A percentile compares a stretch with the other conserved stretches of the same genome.
Conservation (phyloP, 53 echinoderm and acorn worm species). For the Actinopyga echinites region DNA sequence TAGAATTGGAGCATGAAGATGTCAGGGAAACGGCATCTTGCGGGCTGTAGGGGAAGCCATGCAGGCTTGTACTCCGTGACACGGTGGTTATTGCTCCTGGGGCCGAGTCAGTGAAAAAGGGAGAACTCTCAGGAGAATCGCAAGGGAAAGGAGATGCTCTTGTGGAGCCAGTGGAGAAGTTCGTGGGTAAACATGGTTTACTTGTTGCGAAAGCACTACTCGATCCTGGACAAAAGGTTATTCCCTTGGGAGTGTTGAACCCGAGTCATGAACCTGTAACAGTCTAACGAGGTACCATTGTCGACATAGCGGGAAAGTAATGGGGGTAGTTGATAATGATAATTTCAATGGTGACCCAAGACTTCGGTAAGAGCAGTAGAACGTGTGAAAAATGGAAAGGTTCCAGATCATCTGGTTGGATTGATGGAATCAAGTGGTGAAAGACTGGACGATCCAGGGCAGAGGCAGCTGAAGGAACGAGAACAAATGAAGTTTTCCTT, state of each 20-base stretch:
- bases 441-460: background rate
- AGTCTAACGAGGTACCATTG: slow-evolving; percentile 27
- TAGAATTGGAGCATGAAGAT: background rate
- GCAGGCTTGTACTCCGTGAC: background rate
- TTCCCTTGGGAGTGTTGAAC: background rate
- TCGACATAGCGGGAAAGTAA: background rate
- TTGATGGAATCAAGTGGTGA: background rate
- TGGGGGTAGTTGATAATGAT: background rate
- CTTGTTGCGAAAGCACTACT: background rate
- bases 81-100: slow-evolving; percentile 6
- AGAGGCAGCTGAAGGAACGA: background rate
- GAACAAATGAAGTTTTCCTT: background rate
- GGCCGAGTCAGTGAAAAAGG: background rate
- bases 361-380: background rate
- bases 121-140: background rate
- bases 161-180: slow-evolving; percentile 19
- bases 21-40: background rate
- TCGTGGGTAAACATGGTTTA: background rate
- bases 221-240: no score
- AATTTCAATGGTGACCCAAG: background rate
- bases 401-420: slow-evolving; percentile 13
- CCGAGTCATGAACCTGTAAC: background rate
- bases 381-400: background rate
- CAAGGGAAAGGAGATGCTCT: background rate
- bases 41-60: background rate